These are phyloP conservation scores for Pecten maximus DNA, from an alignment of 2,888 invertebrate species.

Conservation along the genomic window DNA sequence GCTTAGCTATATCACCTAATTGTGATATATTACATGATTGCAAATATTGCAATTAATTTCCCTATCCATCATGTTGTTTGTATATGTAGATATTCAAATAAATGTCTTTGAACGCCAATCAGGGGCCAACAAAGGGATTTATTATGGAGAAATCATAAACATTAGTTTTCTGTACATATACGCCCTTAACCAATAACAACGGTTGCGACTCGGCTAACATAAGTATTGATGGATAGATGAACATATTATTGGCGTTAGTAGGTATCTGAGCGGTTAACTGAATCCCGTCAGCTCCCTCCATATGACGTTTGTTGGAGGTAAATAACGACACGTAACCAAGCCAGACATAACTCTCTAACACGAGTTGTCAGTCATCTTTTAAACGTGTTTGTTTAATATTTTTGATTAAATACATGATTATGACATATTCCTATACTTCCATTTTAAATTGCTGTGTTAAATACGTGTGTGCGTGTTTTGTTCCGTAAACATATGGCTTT, in stretches of 20 bases:
- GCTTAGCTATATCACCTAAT: neutral
- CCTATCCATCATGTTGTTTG: slow-evolving; percentile 28
- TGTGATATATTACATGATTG: slow-evolving; percentile 28
- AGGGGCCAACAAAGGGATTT: neutral
- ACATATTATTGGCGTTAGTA: neutral
- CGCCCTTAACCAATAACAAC: neutral
- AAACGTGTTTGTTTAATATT: slow-evolving; percentile 50
- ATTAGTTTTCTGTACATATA: neutral
- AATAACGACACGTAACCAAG: slow-evolving; percentile 39
- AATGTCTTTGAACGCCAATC: neutral
- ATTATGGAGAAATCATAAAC: neutral
- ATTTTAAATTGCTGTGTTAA: slow-evolving; percentile 23
- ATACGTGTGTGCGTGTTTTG: slow-evolving; percentile 46
- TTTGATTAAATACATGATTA: slow-evolving; percentile 51
- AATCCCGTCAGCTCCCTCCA: neutral
- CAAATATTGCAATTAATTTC: slow-evolving; percentile 27
- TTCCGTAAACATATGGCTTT: slow-evolving; percentile 48
- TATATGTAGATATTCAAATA: slow-evolving; percentile 26
- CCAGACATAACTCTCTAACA: slow-evolving; percentile 42
- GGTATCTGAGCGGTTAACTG: neutral
- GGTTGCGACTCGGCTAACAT: neutral
- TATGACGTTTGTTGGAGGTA: neutral
- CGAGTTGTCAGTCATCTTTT: slow-evolving; percentile 53
- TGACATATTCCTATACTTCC: slow-evolving; percentile 42
- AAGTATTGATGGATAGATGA: neutral